Base-by-base conservation (phyloP, 2,888 invertebrate genomes). In the Girardia tigrina region DNA sequence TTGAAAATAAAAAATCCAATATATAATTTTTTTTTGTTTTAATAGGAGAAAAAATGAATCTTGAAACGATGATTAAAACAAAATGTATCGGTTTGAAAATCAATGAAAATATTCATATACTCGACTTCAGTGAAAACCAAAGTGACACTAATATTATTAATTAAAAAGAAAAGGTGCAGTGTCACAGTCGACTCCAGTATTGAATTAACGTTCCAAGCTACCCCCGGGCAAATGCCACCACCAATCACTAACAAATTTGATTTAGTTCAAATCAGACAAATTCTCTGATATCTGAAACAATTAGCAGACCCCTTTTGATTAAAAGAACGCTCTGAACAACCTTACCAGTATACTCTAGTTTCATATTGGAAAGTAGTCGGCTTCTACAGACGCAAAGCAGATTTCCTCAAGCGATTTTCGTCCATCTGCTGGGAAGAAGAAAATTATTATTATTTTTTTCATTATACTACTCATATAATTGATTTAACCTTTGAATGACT, bases 71-170 rank as follows among this genome's bases (percentile, higher is more conserved):
- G n/a, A n/a, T n/a, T n/a, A n/a, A n/a, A n/a, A n/a, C n/a, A 56
- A 56, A 56, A 56, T 56, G 56, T 23, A 56, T 8, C n/a, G 56
- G 23, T 56, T 56, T 56, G 56, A 56, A 56, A n/a, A 56, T 56
- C n/a, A 56, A 56, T n/a, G 56, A 56, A 56, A 56, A 56, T 56
- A 56, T 56, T 56, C 56, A 56, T 56, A 56, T 56, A 56, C n/a
- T n/a, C 56, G 56, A 56, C 56, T 56, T 23, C 56, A 56, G 56
- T 56, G n/a, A 56, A 56, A 56, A 56, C 56, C n/a, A 56, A 56
- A 56, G 56, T 56, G 56, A 56, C 56, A 56, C 56, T 56, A 56
- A 56, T 56, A 56, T 56, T 56, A 56, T 56, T 56, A 56, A 56
- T 56, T 56, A 56, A 56, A 56, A 20, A 8, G 56, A 56, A 56